Base-by-base conservation (phyloP, 1,140 invertebrate species). In the Lepidotrigona ventralis region DNA sequence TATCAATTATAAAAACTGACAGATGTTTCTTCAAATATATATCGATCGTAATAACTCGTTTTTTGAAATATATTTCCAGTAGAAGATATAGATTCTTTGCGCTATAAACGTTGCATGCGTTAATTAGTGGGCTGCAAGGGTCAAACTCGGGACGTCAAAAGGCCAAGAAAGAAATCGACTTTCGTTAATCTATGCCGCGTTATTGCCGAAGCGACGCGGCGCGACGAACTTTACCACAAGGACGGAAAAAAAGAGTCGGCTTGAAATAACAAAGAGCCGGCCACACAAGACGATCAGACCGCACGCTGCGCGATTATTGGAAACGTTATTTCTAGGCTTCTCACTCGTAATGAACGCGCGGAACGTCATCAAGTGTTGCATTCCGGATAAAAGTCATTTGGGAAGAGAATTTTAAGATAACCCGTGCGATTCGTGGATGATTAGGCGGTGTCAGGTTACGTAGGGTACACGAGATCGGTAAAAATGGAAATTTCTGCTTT, bases 221-320 rank as follows among this genome's bases (percentile, higher is more conserved):
- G 17, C 72, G 56, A 51, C 54, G 26, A 66, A 71, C 51, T 83
- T 86, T 15, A 69, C 77, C 54, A 63, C 12, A 53, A 63, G 26
- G 53, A 56, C 1, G 51, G 71, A 39, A 69, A 81, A 46, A 81
- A 64, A 23, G 33, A 69, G 72, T 60, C 72, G 72, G 63, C 53
- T 60, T 76, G 53, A 77, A 86, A 84, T 68, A 86, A 79, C 69
- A 70, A 82, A 82, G 72, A 64, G 60, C 26, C 33, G 86, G 66
- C 87, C 87, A 88, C 87, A 88, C 87, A 88, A 77, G 87, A 88
- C 87, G 86, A 87, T 87, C 76, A 79, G 76, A 87, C 81, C 73
- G 82, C 85, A 82, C 63, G 68, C 63, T 70, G 75, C 71, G 75
- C 29, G 54, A 63, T 75, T 69, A 69, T 87, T 73, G 63, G 53